phyloP scores from a whole-genome alignment of 2,797 vertebrate species.

The Valencia hispanica region DNA sequence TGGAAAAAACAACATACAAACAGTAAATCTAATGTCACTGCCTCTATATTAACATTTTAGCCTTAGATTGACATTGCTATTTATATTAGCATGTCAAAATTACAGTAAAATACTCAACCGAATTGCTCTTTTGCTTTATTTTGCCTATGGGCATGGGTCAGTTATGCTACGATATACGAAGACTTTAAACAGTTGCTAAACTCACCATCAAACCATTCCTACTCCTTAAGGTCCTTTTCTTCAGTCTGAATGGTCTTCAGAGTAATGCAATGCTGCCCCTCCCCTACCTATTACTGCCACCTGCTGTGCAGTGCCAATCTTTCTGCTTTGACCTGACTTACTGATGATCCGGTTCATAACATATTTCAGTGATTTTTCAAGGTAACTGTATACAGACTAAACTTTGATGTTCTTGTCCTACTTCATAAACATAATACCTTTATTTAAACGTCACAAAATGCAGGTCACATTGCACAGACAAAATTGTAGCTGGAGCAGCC shows the following conservation, averaged over 20 bases:
- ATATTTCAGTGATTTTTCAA: background rate
- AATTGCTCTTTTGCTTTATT: background rate
- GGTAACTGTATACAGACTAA: background rate
- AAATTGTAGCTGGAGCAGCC: too few relatives aligned
- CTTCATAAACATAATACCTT: background rate
- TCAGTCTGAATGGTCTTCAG: background rate
- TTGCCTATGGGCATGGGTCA: background rate
- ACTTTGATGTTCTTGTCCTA: background rate
- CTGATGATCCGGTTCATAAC: background rate
- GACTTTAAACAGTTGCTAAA: too few relatives aligned
- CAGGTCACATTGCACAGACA: too few relatives aligned
- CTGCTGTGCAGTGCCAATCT: too few relatives aligned
- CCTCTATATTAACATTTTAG: background rate
- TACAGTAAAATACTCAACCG: background rate
- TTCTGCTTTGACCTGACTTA: too few relatives aligned
- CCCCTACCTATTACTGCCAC: background rate
- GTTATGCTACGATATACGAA: too few relatives aligned
- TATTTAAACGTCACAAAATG: background rate
- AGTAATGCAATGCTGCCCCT: background rate
- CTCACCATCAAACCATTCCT: too few relatives aligned
- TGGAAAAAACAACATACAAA: background rate
- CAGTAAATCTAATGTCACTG: background rate
- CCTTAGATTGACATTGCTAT: background rate
- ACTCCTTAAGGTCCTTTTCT: too few relatives aligned
- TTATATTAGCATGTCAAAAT: background rate